Conservation (phyloP, 2,113 vertebrate genomes). For the Parotia lawesii region DNA sequence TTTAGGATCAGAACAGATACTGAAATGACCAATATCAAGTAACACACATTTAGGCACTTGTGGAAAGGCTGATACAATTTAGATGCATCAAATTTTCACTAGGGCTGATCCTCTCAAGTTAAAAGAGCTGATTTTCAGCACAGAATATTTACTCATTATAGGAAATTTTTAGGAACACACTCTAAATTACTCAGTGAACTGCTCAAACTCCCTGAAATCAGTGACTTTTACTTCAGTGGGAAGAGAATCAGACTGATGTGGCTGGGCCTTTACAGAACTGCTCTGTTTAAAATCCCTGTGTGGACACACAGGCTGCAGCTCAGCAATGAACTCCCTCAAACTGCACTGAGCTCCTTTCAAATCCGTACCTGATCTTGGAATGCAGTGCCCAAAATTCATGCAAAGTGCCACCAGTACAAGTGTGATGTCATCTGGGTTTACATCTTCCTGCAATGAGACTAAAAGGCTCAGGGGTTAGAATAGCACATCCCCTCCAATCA, state of each 20-base stretch:
- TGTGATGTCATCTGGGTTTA: not conserved
- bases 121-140: not conserved
- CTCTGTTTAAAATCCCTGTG: not conserved
- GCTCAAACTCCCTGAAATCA: not conserved
- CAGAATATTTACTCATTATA: not conserved
- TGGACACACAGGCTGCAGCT: not conserved
- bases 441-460: not conserved
- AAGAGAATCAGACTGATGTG: not conserved
- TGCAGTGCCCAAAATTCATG: fast-evolving
- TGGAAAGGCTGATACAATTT: not conserved
- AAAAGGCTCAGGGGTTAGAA: not conserved
- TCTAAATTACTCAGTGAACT: not conserved
- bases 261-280: not conserved
- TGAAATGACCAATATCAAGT: not conserved
- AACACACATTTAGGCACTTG: not conserved
- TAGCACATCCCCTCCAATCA: not conserved
- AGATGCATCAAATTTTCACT: not conserved
- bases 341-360: not conserved
- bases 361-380: not conserved
- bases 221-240: not conserved
- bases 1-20: not conserved
- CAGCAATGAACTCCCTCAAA: not conserved
- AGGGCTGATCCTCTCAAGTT: not conserved
- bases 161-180: not conserved
- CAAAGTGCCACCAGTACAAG: not conserved